phyloP scores from a whole-genome alignment of 2,888 invertebrate genomes.

The Drosophila sordidula region DNA sequence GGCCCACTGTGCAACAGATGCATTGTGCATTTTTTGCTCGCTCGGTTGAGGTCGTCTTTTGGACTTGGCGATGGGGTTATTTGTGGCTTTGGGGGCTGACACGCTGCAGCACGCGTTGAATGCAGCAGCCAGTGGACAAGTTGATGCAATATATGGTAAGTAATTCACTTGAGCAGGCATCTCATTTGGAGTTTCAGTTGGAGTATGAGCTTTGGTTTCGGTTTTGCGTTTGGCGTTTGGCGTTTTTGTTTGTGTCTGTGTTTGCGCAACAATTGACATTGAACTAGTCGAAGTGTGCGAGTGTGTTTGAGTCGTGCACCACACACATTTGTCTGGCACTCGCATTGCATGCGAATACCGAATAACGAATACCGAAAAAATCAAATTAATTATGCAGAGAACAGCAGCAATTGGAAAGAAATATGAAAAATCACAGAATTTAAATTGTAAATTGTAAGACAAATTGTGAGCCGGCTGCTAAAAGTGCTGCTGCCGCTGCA shows the following conservation, averaged over 20 bases:
- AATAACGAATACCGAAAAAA: slow-evolving; percentile 10
- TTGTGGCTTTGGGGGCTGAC: slow-evolving; percentile 16
- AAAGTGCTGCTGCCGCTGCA: slow-evolving; percentile 12
- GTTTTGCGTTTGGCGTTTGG: slow-evolving; percentile 6
- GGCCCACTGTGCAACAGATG: slow-evolving; percentile 38
- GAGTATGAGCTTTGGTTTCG: slow-evolving; percentile 1
- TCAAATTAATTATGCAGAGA: slow-evolving; percentile 44
- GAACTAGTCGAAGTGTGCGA: slow-evolving; percentile 54
- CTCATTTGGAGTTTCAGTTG: slow-evolving; percentile 4
- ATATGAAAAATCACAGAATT: slow-evolving; percentile 48
- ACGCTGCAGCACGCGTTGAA: slow-evolving; percentile 26
- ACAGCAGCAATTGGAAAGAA: slow-evolving; percentile 2
- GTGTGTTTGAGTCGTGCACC: slow-evolving; percentile 44
- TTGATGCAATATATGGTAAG: slow-evolving; percentile 58
- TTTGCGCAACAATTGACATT: slow-evolving; percentile 66
- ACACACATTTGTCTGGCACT: slow-evolving; percentile 33
- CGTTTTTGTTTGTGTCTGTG: slow-evolving; percentile 22
- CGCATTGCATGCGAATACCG: slow-evolving; percentile 37
- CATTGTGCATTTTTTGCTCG: slow-evolving; percentile 12
- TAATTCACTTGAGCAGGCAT: slow-evolving; percentile 52
- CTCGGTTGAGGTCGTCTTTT: slow-evolving; percentile 48
- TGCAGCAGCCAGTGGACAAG: slow-evolving; percentile 22
- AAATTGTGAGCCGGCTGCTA: slow-evolving; percentile 45
- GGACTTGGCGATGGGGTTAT: slow-evolving; percentile 39
- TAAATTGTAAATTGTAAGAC: slow-evolving; percentile 50